These are phyloP conservation scores for Mohoua ochrocephala DNA, from an alignment of 2,113 vertebrate genomes.

Conservation along the genomic window DNA sequence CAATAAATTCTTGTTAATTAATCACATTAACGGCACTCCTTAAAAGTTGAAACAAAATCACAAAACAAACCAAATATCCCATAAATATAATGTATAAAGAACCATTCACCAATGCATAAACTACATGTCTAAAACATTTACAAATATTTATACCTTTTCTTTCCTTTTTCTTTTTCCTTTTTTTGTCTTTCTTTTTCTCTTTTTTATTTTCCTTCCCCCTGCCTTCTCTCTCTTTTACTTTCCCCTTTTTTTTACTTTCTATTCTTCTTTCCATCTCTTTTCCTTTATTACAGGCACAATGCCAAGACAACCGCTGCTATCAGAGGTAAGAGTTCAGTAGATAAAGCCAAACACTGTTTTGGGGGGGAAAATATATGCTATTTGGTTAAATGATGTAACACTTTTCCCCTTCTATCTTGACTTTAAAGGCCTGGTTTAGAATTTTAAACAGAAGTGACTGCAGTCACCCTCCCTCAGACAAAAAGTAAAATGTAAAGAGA, in stretches of 20 bases:
- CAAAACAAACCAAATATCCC: conserved; percentile 72
- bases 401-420: neutral
- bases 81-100: conserved; percentile 76
- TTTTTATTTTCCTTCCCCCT: neutral
- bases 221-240: neutral
- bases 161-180: accelerated
- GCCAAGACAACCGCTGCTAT: neutral
- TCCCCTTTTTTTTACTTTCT: neutral
- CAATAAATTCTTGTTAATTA: conserved; percentile 81
- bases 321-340: neutral
- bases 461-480: neutral
- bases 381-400: neutral
- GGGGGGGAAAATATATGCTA: accelerated
- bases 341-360: neutral
- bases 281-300: neutral
- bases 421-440: neutral
- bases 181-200: accelerated
- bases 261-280: neutral
- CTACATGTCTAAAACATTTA: conserved; percentile 40
- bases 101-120: conserved; percentile 63
- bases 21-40: conserved; percentile 76
- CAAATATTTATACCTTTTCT: neutral
- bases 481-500: neutral
- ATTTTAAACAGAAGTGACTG: neutral
- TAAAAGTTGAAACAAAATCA: conserved; percentile 78